These are phyloP conservation scores for Tetragnatha montana DNA, from an alignment of 2,888 invertebrate genomes.

Conservation along the genomic window DNA sequence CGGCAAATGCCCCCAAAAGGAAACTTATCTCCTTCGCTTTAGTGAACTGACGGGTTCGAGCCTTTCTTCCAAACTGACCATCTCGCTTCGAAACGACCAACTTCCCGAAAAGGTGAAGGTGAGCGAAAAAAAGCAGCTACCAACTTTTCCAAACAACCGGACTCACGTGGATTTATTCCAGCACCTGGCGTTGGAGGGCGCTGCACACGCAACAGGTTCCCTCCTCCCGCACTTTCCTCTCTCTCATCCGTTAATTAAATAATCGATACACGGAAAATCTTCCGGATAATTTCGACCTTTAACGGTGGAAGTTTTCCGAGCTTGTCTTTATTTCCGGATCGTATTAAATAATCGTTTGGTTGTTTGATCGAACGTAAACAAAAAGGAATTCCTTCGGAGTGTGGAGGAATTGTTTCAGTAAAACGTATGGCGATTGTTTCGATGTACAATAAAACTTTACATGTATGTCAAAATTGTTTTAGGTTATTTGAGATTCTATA, in stretches of 20 bases:
- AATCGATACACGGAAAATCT: conserved; percentile 33
- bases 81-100: not conserved
- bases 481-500: no score
- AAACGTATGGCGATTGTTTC: no score
- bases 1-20: not conserved
- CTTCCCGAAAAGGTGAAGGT: not conserved
- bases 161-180: conserved; percentile 32
- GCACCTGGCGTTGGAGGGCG: conserved; percentile 25
- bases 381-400: no score
- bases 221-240: not conserved
- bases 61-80: not conserved
- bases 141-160: conserved; percentile 13
- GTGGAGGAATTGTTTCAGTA: no score
- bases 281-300: not conserved
- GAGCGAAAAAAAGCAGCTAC: conserved; percentile 10
- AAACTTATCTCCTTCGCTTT: not conserved
- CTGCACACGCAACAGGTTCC: conserved; percentile 48
- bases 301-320: not conserved
- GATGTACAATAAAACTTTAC: no score
- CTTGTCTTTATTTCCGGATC: not conserved
- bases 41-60: not conserved
- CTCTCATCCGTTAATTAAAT: conserved; percentile 43
- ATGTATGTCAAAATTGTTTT: no score
- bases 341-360: not conserved
- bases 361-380: not conserved